Evolutionary conservation across 2,113 vertebrate species (phyloP), one percentile per base, ranked within the genome.

Genomic region (Corythaixoides concolor): DNA sequence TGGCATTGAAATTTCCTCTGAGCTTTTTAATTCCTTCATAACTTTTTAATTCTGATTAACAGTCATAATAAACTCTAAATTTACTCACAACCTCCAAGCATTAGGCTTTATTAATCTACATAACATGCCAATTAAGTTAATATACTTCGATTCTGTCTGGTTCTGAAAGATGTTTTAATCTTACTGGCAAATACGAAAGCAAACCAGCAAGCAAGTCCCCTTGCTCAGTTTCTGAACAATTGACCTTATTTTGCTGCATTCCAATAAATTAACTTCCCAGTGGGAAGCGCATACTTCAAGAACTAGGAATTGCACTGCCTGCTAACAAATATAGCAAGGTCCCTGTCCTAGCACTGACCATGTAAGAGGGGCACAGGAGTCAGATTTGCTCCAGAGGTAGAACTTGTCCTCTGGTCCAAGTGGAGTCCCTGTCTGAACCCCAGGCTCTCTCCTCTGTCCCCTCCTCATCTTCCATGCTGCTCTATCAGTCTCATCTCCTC

Each of bases 31-130:
- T 90, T 80, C 56, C 50, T 89, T 50, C 32, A 24, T 76, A 91
- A 91, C 30, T 75, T 90, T 95, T 90, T 63, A 93, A 93, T 93
- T 95, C 63, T 90, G 88, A 97, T 96, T 94, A 97, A 92, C 76
- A 90, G 62, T 73, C 86, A 53, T 89, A 95, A 91, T 95, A 96
- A 88, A 86, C 92, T 94, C 93, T 55, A 94, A 81, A 91, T 88
- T 88, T 81, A 95, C 95, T 93, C 85, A 89, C 59, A 82, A 39
- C 24, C 78, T 92, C 50, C 81, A 58, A 91, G 84, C 47, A 2
- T 82, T 93, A 89, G 63, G 60, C 76, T 94, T 91, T 84, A 94
- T 96, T 94, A 96, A 93, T 89, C 90, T 90, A 90, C 62, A 94
- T 90, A 96, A 89, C 22, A 49, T 68, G 90, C 39, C 95, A 96